Base-by-base conservation (phyloP, 2,888 invertebrate species). In the Matsumyia berberina region DNA sequence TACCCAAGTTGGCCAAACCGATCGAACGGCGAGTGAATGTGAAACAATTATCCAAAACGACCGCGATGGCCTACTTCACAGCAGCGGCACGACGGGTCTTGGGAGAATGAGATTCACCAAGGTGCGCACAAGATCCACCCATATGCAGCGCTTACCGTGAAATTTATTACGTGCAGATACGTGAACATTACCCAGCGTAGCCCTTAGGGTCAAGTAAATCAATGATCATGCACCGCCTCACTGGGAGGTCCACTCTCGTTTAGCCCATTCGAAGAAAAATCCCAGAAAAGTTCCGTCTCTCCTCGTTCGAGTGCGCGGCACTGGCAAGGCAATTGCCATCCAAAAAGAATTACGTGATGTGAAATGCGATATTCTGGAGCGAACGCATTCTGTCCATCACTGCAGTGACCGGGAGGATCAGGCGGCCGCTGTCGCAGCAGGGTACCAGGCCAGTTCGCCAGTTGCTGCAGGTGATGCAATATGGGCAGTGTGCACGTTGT, bases 331-430 rank as follows among this genome's bases (percentile, higher is more conserved):
- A 69, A 66, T 60, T 44, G 64, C 55, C 62, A 64, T 69, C 57
- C 51, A 8, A 42, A 60, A 55, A 29, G 42, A 72, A 57, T 15
- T 85, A 85, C 85, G 85, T 85, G 85, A 85, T 85, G 58, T 85
- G 85, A 85, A 85, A 85, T 80, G 60, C 85, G 85, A 85, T 85
- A 85, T 85, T 80, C 69, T 80, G 58, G 66, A 80, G 58, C 74
- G 70, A 80, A 69, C 64, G 80, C 49, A 76, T 85, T 80, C 70
- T 76, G 85, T 85, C 80, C 85, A 76, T 80, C 80, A 73, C 24
- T 19, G 31, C 46, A 3, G 46, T 17, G 62, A 9, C 1, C 64
- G 15, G 8, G 67, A 49, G 67, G 79, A 83, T 79, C 42, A 73
- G 73, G 49, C 53, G 17, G 72, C 44, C 66, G 29, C 67, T 46